These are phyloP conservation scores for Drosophila anomalata DNA, from an alignment of 2,888 invertebrate species.

Conservation along the genomic window DNA sequence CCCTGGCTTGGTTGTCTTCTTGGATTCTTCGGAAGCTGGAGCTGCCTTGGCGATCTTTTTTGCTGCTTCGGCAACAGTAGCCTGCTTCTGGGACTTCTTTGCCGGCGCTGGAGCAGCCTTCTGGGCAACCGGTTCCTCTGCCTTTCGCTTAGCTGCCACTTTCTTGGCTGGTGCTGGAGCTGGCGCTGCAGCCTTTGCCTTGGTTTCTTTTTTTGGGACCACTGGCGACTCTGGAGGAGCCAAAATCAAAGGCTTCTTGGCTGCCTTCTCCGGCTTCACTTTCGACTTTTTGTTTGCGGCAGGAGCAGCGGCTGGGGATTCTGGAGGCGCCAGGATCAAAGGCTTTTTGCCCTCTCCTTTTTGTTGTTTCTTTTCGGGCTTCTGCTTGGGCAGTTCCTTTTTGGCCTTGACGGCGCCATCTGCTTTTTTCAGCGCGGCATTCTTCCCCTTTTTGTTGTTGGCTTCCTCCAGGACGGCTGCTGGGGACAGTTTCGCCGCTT, in stretches of 20 bases:
- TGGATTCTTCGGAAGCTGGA: conserved; percentile 4
- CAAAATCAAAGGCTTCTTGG: conserved; percentile 23
- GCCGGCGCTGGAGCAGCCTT: conserved; percentile 1
- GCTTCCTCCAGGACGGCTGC: conserved; percentile 10
- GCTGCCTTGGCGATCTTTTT: conserved; percentile 3
- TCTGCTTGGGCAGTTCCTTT: conserved; percentile 9
- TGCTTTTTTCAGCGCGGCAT: conserved; percentile 6
- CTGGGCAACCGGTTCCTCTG: conserved; percentile 1
- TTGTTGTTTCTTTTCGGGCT: conserved; percentile 17
- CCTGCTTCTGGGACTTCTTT: conserved; percentile 4
- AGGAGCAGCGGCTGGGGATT: conserved; percentile 45
- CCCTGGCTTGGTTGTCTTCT: conserved; percentile 7
- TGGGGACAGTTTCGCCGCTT: conserved; percentile 12
- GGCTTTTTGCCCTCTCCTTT: conserved; percentile 44
- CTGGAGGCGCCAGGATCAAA: conserved; percentile 56
- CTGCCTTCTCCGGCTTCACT: conserved; percentile 14
- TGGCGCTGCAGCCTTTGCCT: conserved; percentile 1
- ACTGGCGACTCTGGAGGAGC: conserved; percentile 25
- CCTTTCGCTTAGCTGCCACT: conserved; percentile 5
- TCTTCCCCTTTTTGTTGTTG: conserved; percentile 27
- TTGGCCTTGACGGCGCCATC: conserved; percentile 3
- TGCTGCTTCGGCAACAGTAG: not conserved
- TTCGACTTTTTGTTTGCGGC: conserved; percentile 11
- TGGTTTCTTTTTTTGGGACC: conserved; percentile 11
- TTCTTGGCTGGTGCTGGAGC: conserved; percentile 6